Conservation (phyloP, 2,888 invertebrate species). For the Hypsopygia costalis region DNA sequence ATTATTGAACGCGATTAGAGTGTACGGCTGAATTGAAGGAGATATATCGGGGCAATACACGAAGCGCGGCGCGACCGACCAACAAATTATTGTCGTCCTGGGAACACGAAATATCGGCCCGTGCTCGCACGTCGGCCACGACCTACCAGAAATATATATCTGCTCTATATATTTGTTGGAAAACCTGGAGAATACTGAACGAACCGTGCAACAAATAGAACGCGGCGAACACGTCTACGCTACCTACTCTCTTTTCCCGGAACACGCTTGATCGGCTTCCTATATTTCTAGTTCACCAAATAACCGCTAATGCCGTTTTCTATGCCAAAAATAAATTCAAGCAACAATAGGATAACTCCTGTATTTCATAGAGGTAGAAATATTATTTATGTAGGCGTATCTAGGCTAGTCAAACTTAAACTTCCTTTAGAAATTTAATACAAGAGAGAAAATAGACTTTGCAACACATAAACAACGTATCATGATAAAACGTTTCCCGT, state of each 20-base stretch:
- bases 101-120: constrained; percentile 67
- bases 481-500: no score
- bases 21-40: constrained; percentile 53
- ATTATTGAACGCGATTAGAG: constrained; percentile 54
- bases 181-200: constrained; percentile 27
- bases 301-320: constrained; percentile 8
- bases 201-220: constrained; percentile 9
- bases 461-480: no score
- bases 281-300: constrained; percentile 10
- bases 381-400: no score
- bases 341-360: constrained; percentile 1
- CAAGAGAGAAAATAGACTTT: no score
- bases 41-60: constrained; percentile 61
- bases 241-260: background rate
- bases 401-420: no score
- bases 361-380: no score
- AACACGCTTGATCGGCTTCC: constrained; percentile 8
- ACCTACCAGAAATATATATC: constrained; percentile 54
- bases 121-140: constrained; percentile 44
- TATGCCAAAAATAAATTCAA: constrained; percentile 8
- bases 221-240: constrained; percentile 4
- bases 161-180: constrained; percentile 32
- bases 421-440: no score
- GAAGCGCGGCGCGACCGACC: constrained; percentile 59
- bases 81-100: constrained; percentile 74